Evolutionary conservation across 1,140 invertebrate species (phyloP).

Genomic region (Drosophila rufa): DNA sequence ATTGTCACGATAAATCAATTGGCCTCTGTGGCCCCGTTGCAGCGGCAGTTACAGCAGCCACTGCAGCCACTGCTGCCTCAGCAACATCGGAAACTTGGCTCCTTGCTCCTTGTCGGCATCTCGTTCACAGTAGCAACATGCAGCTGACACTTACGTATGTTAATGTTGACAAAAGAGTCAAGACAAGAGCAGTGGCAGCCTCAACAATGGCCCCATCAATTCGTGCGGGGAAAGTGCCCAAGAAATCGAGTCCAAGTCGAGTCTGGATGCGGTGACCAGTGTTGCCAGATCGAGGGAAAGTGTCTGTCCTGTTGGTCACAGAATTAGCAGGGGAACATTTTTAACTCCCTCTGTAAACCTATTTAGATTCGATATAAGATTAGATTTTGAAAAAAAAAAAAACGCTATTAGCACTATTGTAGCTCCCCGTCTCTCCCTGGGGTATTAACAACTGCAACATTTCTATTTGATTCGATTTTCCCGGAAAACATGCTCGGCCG

Average conservation of each 20-base stretch:
- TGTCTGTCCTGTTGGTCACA: too few relatives aligned
- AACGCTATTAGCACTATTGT: neutral
- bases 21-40: constrained; percentile 63
- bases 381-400: neutral
- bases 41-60: constrained; percentile 7
- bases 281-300: neutral
- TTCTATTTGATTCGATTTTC: constrained; percentile 34
- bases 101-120: constrained; percentile 27
- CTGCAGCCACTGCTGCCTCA: constrained; percentile 5
- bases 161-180: constrained; percentile 82
- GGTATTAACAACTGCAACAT: constrained; percentile 22
- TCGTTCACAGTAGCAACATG: constrained; percentile 73
- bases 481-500: constrained; percentile 60
- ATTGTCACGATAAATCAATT: constrained; percentile 85
- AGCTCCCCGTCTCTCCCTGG: neutral
- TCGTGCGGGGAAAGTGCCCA: constrained; percentile 50
- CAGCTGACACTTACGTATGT: constrained; percentile 83
- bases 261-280: neutral
- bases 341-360: too few relatives aligned
- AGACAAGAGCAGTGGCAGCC: constrained; percentile 50
- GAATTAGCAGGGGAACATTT: too few relatives aligned
- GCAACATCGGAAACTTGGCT: constrained; percentile 13
- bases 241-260: constrained; percentile 6
- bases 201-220: constrained; percentile 46
- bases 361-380: neutral